Percentiles rank a stretch among this genome's conserved stretches.
phyloP scores from a whole-genome alignment of 2,888 invertebrate species.

The Silvanus unidentatus region DNA sequence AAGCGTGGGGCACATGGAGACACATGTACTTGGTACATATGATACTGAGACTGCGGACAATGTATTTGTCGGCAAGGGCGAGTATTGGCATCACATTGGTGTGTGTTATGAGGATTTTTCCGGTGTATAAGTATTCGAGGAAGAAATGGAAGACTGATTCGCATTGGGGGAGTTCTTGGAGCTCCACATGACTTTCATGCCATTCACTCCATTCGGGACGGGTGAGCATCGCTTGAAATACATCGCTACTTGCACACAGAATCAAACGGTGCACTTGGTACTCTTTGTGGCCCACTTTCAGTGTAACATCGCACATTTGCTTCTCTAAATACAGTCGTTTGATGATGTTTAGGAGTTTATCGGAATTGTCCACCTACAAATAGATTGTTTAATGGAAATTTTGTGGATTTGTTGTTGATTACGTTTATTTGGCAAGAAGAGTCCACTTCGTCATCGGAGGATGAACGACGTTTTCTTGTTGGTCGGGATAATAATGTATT shows the following conservation, averaged over 20 bases:
- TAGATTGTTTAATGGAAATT: background rate
- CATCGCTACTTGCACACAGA: slow-evolving; percentile 89
- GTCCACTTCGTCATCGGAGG: slow-evolving; percentile 18
- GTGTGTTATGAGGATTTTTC: slow-evolving; percentile 79
- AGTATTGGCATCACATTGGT: slow-evolving; percentile 81
- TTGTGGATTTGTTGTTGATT: slow-evolving; percentile 3
- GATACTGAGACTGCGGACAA: slow-evolving; percentile 81
- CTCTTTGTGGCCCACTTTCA: slow-evolving; percentile 74
- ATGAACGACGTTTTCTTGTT: slow-evolving; percentile 23
- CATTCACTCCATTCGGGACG: slow-evolving; percentile 91
- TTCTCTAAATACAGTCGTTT: slow-evolving; percentile 78
- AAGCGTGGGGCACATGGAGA: slow-evolving; percentile 78
- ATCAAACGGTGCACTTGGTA: slow-evolving; percentile 88
- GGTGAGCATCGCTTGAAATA: slow-evolving; percentile 93
- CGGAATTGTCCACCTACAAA: slow-evolving; percentile 76
- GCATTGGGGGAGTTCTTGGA: slow-evolving; percentile 82
- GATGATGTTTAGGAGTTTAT: slow-evolving; percentile 73
- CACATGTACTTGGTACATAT: slow-evolving; percentile 85
- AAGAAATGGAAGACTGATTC: slow-evolving; percentile 82
- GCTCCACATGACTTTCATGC: slow-evolving; percentile 72
- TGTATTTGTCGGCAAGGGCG: slow-evolving; percentile 90
- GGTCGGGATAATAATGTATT: slow-evolving; percentile 17
- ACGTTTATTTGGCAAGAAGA: slow-evolving; percentile 35
- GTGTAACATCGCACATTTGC: slow-evolving; percentile 81
- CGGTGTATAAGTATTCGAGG: slow-evolving; percentile 82